Conservation (phyloP, 2,113 vertebrate species). For the Cottus gobio region DNA sequence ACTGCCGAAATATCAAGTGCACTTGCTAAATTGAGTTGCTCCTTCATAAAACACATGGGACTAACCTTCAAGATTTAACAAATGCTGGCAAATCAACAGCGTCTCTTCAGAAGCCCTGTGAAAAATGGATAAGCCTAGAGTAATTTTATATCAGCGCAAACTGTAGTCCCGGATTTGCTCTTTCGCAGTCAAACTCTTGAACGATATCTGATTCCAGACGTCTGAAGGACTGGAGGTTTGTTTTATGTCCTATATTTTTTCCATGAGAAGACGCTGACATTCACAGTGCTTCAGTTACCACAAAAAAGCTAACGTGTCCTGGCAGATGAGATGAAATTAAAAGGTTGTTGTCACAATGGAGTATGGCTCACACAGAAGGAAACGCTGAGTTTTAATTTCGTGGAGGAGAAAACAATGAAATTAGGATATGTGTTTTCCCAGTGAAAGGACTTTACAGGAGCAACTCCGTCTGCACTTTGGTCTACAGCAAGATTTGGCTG, state of each 20-base stretch:
- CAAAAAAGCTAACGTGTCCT: background rate
- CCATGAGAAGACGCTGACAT: background rate
- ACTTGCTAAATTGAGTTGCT: background rate
- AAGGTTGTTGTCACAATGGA: background rate
- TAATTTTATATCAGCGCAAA: constrained; percentile 22
- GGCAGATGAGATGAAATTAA: constrained; percentile 9
- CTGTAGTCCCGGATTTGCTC: background rate
- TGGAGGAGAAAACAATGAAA: background rate
- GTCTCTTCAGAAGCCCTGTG: constrained; percentile 10
- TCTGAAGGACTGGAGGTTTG: constrained; percentile 10
- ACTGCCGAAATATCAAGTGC: constrained; percentile 12
- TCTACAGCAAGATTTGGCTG: background rate
- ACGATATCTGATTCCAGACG: background rate
- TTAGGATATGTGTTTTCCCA: background rate
- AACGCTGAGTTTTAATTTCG: background rate
- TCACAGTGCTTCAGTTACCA: background rate
- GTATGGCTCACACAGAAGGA: background rate
- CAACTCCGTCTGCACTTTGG: background rate
- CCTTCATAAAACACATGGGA: constrained; percentile 11
- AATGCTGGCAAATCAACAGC: constrained; percentile 8
- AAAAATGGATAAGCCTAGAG: constrained; percentile 33
- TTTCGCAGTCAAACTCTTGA: constrained; percentile 26
- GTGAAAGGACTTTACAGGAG: background rate
- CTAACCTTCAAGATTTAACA: background rate
- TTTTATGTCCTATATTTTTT: constrained; percentile 12